phyloP scores from a whole-genome alignment of 2,888 invertebrate species.

The Scotopteryx bipunctaria region DNA sequence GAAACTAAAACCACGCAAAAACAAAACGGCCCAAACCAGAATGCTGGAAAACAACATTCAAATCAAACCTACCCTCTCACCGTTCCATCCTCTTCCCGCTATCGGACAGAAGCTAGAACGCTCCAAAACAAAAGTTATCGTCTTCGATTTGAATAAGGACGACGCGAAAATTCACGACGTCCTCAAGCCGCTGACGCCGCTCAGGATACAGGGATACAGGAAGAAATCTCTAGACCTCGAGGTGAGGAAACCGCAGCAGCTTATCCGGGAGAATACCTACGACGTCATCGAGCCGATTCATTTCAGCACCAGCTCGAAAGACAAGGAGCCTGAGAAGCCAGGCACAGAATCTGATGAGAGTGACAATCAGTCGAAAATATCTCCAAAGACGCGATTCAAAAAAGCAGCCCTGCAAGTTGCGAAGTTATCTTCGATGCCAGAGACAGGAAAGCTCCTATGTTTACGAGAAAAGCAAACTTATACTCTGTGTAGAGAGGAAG shows the following conservation, averaged over 20 bases:
- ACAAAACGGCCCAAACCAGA: conserved; percentile 68
- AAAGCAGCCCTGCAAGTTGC: conserved; percentile 72
- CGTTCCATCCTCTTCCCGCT: conserved; percentile 76
- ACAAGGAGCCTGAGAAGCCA: conserved; percentile 38
- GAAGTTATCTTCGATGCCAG: conserved; percentile 65
- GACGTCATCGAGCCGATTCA: conserved; percentile 73
- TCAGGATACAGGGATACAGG: conserved; percentile 62
- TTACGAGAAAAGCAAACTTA: conserved; percentile 67
- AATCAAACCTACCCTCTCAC: conserved; percentile 66
- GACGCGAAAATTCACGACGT: conserved; percentile 61
- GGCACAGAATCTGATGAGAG: conserved; percentile 27
- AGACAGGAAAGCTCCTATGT: conserved; percentile 72
- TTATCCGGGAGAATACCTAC: conserved; percentile 75
- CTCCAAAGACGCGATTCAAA: conserved; percentile 72
- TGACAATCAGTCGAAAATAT: conserved; percentile 43
- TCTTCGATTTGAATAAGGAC: conserved; percentile 66
- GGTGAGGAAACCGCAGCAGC: conserved; percentile 60
- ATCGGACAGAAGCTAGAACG: conserved; percentile 69
- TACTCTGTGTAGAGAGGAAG: conserved; percentile 50
- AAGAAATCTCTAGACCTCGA: conserved; percentile 56
- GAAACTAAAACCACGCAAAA: conserved; percentile 64
- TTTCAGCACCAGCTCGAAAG: conserved; percentile 56
- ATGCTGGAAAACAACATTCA: conserved; percentile 73
- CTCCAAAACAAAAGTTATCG: conserved; percentile 68
- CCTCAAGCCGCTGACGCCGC: conserved; percentile 71